These are phyloP conservation scores for Nasonia oneida DNA, from an alignment of 2,888 invertebrate species.

Conservation along the genomic window DNA sequence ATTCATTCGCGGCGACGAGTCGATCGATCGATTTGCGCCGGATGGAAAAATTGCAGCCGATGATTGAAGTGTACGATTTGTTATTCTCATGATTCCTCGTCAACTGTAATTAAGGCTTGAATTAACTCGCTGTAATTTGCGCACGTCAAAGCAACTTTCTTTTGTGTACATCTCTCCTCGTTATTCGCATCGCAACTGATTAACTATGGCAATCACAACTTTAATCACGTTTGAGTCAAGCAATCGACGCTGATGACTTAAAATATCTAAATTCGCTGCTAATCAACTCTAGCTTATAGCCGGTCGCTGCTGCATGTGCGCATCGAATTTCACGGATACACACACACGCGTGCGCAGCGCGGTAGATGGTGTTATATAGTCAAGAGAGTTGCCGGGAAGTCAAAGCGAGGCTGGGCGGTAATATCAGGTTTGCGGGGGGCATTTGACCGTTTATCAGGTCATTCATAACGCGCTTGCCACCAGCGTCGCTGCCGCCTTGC, in stretches of 20 bases:
- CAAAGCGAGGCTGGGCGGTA: slow-evolving; percentile 23
- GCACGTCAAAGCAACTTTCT: too few species aligned
- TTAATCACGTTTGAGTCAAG: too few species aligned
- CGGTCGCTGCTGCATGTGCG: neutral
- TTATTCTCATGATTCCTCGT: too few species aligned
- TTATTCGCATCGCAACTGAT: too few species aligned
- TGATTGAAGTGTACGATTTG: neutral
- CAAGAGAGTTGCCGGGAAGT: neutral
- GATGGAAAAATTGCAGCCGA: slow-evolving; percentile 1
- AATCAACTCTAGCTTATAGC: neutral
- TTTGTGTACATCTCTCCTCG: too few species aligned
- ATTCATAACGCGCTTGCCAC: slow-evolving; percentile 50
- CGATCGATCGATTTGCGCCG: slow-evolving; percentile 2
- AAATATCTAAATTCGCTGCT: neutral
- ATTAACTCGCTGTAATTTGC: too few species aligned
- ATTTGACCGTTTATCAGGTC: slow-evolving; percentile 62
- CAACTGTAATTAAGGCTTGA: too few species aligned
- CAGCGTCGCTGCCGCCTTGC: neutral
- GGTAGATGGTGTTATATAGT: neutral
- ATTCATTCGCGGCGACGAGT: slow-evolving; percentile 32
- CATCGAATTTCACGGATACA: slow-evolving; percentile 35
- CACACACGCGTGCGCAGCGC: neutral
- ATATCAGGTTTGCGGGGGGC: slow-evolving; percentile 55
- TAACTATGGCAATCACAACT: too few species aligned
- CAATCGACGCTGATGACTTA: neutral